These are phyloP conservation scores for Smithornis capensis DNA, from an alignment of 2,113 vertebrate genomes.

Conservation along the genomic window DNA sequence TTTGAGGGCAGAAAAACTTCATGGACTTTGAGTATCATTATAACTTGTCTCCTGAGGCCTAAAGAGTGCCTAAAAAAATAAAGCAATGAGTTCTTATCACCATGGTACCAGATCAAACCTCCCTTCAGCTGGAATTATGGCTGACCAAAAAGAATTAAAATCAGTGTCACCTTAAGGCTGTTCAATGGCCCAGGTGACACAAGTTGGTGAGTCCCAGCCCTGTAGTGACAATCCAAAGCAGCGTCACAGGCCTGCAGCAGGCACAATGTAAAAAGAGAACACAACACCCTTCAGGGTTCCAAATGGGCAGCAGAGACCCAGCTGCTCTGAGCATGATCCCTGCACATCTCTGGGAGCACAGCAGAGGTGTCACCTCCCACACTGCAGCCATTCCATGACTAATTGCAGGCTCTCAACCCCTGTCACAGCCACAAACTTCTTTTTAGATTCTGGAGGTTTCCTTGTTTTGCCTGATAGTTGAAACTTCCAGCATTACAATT, in stretches of 20 bases:
- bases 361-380: not conserved
- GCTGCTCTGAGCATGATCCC: not conserved
- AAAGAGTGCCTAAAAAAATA: not conserved
- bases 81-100: not conserved
- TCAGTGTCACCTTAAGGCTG: not conserved
- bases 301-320: not conserved
- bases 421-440: not conserved
- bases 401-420: not conserved
- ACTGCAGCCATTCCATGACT: not conserved
- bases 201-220: not conserved
- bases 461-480: not conserved
- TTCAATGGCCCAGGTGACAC: not conserved
- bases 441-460: not conserved
- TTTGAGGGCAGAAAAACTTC: not conserved
- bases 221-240: not conserved
- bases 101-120: not conserved
- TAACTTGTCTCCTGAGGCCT: not conserved
- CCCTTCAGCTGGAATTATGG: not conserved
- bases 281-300: not conserved
- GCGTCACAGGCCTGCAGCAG: not conserved
- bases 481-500: not conserved
- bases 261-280: not conserved
- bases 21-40: not conserved
- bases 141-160: not conserved
- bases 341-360: not conserved